Base-by-base conservation (phyloP, 2,888 invertebrate species). In the Orthonychiurus folsomi region DNA sequence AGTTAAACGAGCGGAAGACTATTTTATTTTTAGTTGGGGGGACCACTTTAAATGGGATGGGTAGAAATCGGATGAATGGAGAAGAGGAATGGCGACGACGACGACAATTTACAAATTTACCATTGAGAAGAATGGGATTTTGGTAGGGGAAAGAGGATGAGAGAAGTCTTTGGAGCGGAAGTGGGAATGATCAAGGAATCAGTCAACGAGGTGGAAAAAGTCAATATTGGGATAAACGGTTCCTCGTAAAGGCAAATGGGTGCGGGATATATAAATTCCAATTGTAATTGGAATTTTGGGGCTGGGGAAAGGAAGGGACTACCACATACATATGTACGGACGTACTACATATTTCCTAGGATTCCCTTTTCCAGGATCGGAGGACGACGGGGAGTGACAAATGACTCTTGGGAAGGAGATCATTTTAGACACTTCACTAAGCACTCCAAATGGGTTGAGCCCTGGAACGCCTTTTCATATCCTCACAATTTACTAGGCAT, bases 181-280 rank as follows among this genome's bases (percentile, higher is more conserved):
- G 37, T 15, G 5, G 37, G 37, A 21, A 47, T 59, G 56, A 64
- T 62, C 59, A 62, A 28, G 53, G 62, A 65, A 59, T 60, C 27
- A 69, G 66, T 69, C 73, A 73, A 73, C 73, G 73, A 73, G 73
- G 70, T 73, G 72, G 71, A 73, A 72, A 71, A 73, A 73, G 73
- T 72, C 73, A 73, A 73, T 73, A 73, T 70, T 73, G 69, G 72
- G 73, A 73, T 73, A 73, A 73, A 73, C 73, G 73, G 73, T 72
- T 73, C 69, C 73, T 73, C 72, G 73, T 73, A 72, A 73, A 73
- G 67, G 63, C 70, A 73, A 73, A 73, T 71, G 69, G 71, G 68
- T 65, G 63, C n/a, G 61, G 70, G 72, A 71, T 72, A 73, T 73
- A 73, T 73, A 73, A 73, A 73, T 73, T 73, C 73, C 73, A 68